Conservation (phyloP, 2,888 invertebrate genomes). For the Euclidia mi region DNA sequence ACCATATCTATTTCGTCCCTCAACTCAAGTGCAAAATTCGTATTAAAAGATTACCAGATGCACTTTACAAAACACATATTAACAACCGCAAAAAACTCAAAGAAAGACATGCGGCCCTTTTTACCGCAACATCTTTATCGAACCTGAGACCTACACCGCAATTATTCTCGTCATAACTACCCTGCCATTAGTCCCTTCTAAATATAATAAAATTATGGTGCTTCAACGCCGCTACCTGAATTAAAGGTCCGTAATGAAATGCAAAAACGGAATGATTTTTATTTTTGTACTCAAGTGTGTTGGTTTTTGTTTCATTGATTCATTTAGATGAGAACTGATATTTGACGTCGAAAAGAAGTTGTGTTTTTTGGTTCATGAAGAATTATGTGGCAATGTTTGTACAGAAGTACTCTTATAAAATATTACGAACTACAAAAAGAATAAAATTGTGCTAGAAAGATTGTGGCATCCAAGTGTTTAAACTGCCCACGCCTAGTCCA, state of each 20-base stretch:
- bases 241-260: constrained; percentile 32
- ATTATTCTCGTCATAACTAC: constrained; percentile 48
- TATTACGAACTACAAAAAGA: too few relatives aligned
- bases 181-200: constrained; percentile 35
- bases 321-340: too few relatives aligned
- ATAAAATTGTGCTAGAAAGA: too few relatives aligned
- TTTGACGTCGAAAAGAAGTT: too few relatives aligned
- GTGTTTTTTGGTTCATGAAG: too few relatives aligned
- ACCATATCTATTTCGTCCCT: background rate
- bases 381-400: too few relatives aligned
- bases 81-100: constrained; percentile 23
- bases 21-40: background rate
- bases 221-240: constrained; percentile 50
- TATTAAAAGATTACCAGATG: constrained; percentile 12
- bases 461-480: too few relatives aligned
- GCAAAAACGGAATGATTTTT: constrained; percentile 5
- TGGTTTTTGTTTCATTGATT: too few relatives aligned
- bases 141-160: constrained; percentile 34
- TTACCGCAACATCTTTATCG: constrained; percentile 46
- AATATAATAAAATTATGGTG: constrained; percentile 45
- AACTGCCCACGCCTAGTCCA: too few relatives aligned
- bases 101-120: constrained; percentile 29
- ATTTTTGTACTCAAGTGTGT: background rate
- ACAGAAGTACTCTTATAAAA: too few relatives aligned
- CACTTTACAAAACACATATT: constrained; percentile 37